A percentile compares a stretch with the other conserved stretches of the same genome.
These are phyloP conservation scores for Catalaphyllia jardinei DNA, from an alignment of 64 coral and sea anemone genomes.

Conservation along the genomic window DNA sequence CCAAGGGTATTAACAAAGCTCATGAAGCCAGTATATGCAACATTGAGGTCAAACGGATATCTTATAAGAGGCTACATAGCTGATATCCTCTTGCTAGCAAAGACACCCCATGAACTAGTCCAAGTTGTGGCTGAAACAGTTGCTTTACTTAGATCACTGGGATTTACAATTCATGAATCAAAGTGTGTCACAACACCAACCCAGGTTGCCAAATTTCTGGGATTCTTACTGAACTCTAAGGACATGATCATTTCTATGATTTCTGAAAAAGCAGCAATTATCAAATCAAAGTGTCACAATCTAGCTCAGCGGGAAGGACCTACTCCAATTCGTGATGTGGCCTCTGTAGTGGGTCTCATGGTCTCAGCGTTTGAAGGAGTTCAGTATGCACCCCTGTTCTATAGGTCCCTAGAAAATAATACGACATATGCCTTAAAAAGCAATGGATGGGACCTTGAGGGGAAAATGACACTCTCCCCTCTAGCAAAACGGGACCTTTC, in stretches of 20 bases:
- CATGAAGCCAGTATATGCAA: constrained; percentile 42
- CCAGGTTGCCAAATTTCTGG: constrained; percentile 46
- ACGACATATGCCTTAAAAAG: constrained; percentile 27
- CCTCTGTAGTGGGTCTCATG: constrained; percentile 36
- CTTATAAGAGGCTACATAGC: constrained; percentile 52
- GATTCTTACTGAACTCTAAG: constrained; percentile 39
- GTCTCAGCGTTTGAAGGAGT: constrained; percentile 43
- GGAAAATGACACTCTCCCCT: constrained; percentile 28
- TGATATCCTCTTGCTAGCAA: constrained; percentile 32
- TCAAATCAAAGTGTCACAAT: constrained; percentile 18
- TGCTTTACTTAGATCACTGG: constrained; percentile 16
- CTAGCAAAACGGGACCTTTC: constrained; percentile 8
- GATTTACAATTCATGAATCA: constrained; percentile 45
- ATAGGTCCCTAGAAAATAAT: constrained; percentile 45
- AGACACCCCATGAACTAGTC: constrained; percentile 2
- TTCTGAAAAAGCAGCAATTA: constrained; percentile 30
- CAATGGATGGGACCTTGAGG: constrained; percentile 40
- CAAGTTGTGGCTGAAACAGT: not conserved
- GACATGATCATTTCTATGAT: constrained; percentile 40
- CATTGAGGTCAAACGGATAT: constrained; percentile 27
- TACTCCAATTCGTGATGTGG: constrained; percentile 33
- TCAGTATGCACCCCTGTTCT: constrained; percentile 43
- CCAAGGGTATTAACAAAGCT: constrained; percentile 48
- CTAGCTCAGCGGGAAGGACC: constrained; percentile 15
- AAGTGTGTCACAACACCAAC: constrained; percentile 35